Conservation (phyloP, 1,140 invertebrate genomes). For the Holotrichia oblita region DNA sequence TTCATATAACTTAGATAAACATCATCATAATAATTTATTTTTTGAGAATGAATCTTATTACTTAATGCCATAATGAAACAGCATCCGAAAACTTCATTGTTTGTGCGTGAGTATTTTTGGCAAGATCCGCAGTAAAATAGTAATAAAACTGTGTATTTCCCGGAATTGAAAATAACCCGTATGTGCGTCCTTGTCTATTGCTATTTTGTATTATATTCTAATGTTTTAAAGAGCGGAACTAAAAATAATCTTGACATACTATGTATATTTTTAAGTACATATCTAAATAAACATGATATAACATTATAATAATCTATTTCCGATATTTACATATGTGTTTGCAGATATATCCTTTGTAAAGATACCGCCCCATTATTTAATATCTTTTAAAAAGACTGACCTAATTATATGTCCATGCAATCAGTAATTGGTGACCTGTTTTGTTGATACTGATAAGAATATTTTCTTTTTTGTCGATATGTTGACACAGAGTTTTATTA, state of each 20-base stretch:
- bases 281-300: too few relatives aligned
- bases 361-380: neutral
- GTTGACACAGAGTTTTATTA: neutral
- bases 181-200: neutral
- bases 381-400: neutral
- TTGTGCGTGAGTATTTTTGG: neutral
- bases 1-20: too few relatives aligned
- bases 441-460: neutral
- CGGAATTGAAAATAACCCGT: neutral
- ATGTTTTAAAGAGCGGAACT: neutral
- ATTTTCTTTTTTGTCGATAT: neutral
- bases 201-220: neutral
- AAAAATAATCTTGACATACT: neutral
- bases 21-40: too few relatives aligned
- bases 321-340: neutral
- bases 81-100: too few relatives aligned
- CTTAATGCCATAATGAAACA: too few relatives aligned
- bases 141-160: constrained; percentile 5
- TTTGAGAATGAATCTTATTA: too few relatives aligned
- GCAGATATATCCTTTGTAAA: neutral
- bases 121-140: neutral
- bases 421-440: neutral
- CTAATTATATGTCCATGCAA: neutral
- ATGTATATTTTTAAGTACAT: neutral
- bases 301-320: too few relatives aligned